Evolutionary conservation across 2,113 vertebrate species (phyloP).

Genomic region (Actenoides hombroni): DNA sequence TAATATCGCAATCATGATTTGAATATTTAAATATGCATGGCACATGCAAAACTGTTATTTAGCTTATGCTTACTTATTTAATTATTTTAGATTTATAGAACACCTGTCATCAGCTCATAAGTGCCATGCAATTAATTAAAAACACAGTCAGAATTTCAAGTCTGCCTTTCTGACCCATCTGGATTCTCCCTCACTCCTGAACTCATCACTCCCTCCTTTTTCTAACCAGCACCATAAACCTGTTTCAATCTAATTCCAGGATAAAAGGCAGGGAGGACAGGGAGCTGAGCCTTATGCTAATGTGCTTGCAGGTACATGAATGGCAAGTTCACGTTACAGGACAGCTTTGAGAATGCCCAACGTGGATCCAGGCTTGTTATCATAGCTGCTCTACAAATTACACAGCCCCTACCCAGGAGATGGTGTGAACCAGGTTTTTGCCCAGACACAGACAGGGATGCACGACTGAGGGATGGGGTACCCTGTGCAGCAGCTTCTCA

Average conservation of each 20-base stretch:
- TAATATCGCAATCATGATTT: neutral
- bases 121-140: neutral
- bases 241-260: neutral
- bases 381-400: neutral
- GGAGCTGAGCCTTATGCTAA: neutral
- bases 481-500: neutral
- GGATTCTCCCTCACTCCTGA: neutral
- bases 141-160: neutral
- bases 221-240: neutral
- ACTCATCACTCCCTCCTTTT: neutral
- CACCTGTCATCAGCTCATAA: neutral
- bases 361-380: neutral
- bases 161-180: neutral
- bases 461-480: neutral
- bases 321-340: neutral
- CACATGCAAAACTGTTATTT: neutral
- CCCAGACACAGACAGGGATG: neutral
- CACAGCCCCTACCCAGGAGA: neutral
- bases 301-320: neutral
- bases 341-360: neutral
- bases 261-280: neutral
- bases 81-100: slow-evolving; percentile 6
- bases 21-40: neutral
- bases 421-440: neutral
- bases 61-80: slow-evolving; percentile 19